These are phyloP conservation scores for Scomberomorus guttatus DNA, from an alignment of 2,797 vertebrate species.

Conservation along the genomic window DNA sequence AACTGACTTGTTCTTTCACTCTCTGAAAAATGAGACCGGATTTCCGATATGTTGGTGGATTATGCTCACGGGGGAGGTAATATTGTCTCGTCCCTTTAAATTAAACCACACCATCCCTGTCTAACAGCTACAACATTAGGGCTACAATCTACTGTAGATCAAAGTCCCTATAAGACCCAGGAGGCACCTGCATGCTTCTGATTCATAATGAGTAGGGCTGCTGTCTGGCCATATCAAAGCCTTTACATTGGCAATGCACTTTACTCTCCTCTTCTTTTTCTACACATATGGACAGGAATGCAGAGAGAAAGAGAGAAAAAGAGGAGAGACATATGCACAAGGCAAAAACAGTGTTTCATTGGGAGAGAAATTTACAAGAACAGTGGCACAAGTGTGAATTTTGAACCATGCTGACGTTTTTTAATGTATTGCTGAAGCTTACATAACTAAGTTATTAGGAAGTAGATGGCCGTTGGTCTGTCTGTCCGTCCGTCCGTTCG, in stretches of 20 bases:
- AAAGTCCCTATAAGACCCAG: constrained; percentile 62
- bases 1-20: constrained; percentile 56
- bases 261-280: constrained; percentile 84
- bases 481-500: constrained; percentile 44
- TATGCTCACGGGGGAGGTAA: constrained; percentile 50
- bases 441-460: constrained; percentile 58
- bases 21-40: constrained; percentile 59
- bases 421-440: constrained; percentile 70
- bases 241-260: constrained; percentile 85
- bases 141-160: constrained; percentile 60
- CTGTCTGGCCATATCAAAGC: constrained; percentile 72
- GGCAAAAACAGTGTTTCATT: constrained; percentile 82
- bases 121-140: constrained; percentile 64
- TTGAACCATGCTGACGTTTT: constrained; percentile 78
- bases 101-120: constrained; percentile 41
- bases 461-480: constrained; percentile 59
- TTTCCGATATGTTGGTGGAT: constrained; percentile 52
- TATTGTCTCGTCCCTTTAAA: constrained; percentile 24
- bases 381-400: constrained; percentile 85
- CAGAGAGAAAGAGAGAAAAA: constrained; percentile 50
- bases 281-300: constrained; percentile 58
- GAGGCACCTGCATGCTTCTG: constrained; percentile 84
- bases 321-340: constrained; percentile 84
- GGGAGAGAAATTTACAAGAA: constrained; percentile 78
- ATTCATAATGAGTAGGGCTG: constrained; percentile 72